phyloP scores from a whole-genome alignment of 1,140 invertebrate genomes.

The Euborellia annulipes region DNA sequence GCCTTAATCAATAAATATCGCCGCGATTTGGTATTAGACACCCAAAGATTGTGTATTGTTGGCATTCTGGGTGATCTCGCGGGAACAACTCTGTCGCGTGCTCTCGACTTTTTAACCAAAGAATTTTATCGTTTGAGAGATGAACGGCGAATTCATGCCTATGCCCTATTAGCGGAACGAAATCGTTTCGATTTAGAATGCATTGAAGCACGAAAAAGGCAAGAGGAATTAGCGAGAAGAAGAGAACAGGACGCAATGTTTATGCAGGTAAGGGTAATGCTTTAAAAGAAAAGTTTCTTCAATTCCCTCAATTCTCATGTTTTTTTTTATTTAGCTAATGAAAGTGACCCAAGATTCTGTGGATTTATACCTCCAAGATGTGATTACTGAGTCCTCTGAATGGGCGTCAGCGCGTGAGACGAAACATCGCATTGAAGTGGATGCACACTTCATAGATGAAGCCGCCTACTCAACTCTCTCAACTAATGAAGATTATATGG shows the following conservation, averaged over 20 bases:
- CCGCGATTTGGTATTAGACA: neutral
- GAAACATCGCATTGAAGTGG: constrained; percentile 30
- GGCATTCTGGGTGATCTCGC: constrained; percentile 27
- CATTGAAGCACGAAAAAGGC: constrained; percentile 47
- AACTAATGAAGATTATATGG: constrained; percentile 26
- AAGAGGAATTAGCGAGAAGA: constrained; percentile 45
- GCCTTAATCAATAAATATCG: no score
- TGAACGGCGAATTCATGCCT: constrained; percentile 51
- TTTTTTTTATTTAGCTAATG: constrained; percentile 25
- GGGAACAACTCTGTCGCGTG: constrained; percentile 42
- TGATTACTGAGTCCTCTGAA: constrained; percentile 41
- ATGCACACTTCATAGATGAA: constrained; percentile 42
- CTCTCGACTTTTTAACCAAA: constrained; percentile 57
- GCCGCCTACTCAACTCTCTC: constrained; percentile 22
- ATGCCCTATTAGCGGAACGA: constrained; percentile 46
- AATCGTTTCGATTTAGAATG: constrained; percentile 50
- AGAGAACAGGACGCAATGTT: constrained; percentile 61
- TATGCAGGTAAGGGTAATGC: constrained; percentile 44
- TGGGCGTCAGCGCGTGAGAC: constrained; percentile 37
- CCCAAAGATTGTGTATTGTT: neutral
- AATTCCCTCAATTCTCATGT: constrained; percentile 1
- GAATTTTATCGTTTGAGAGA: constrained; percentile 52
- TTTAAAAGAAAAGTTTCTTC: constrained; percentile 45
- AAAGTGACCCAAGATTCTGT: constrained; percentile 41
- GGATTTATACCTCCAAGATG: constrained; percentile 43